Conservation (phyloP, 2,888 invertebrate species). For the Dicyrtomina minuta region DNA sequence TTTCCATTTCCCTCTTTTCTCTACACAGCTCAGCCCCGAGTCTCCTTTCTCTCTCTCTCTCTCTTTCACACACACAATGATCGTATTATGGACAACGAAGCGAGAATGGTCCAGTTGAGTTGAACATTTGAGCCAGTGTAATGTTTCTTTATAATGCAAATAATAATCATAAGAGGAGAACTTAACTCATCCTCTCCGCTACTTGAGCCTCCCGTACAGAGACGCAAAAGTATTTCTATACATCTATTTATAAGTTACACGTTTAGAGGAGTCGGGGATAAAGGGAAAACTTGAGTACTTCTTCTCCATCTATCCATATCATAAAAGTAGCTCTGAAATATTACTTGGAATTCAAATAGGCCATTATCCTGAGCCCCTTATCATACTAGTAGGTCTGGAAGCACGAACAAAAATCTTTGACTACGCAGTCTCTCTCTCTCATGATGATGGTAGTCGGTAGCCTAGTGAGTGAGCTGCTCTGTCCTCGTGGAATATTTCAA, state of each 20-base stretch:
- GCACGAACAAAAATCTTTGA: neutral
- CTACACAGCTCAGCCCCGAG: too few species aligned
- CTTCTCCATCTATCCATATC: neutral
- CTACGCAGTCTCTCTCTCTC: constrained; percentile 7
- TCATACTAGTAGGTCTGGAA: constrained; percentile 7
- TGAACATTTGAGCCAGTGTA: constrained; percentile 11
- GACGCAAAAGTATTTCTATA: neutral
- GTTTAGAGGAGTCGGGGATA: neutral
- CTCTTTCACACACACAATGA: neutral
- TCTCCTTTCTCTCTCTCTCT: neutral
- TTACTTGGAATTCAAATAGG: constrained; percentile 14
- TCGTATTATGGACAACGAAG: constrained; percentile 8
- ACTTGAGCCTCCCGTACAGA: neutral
- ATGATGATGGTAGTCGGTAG: neutral
- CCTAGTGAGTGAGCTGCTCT: too few species aligned
- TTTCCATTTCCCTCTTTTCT: neutral
- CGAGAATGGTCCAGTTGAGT: constrained; percentile 16
- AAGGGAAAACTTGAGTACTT: neutral
- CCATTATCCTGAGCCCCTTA: constrained; percentile 4
- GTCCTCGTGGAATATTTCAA: too few species aligned
- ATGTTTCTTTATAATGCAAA: constrained; percentile 21
- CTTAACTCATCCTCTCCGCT: neutral
- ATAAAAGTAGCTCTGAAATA: constrained; percentile 21
- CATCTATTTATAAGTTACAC: neutral
- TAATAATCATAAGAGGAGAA: constrained; percentile 23